These are phyloP conservation scores for Neolamprologus hecqui DNA, from an alignment of 2,113 vertebrate species.

Conservation along the genomic window DNA sequence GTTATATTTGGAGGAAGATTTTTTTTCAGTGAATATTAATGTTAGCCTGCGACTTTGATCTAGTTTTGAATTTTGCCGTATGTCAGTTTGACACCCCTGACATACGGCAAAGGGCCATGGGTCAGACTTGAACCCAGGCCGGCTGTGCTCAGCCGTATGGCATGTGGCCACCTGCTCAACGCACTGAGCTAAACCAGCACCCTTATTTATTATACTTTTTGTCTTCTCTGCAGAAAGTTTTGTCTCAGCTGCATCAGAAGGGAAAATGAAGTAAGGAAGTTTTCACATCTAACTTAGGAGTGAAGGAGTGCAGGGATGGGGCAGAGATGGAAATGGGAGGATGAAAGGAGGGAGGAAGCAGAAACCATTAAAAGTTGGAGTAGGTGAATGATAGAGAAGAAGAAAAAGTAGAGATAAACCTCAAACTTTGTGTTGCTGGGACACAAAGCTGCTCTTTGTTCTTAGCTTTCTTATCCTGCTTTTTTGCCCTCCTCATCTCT, in stretches of 20 bases:
- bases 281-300: background rate
- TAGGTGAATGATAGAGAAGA: background rate
- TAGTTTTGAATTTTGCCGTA: too few species aligned
- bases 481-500: background rate
- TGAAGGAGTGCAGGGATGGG: background rate
- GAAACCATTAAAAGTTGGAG: background rate
- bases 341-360: background rate
- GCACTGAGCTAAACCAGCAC: background rate
- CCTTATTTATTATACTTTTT: background rate
- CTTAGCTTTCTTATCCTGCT: background rate
- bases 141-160: background rate
- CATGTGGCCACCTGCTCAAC: background rate
- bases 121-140: background rate
- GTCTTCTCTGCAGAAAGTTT: background rate
- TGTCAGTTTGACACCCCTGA: background rate
- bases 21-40: too few species aligned
- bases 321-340: background rate
- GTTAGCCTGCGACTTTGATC: too few species aligned
- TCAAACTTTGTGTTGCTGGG: background rate
- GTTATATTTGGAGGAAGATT: too few species aligned
- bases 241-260: background rate
- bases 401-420: background rate
- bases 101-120: background rate
- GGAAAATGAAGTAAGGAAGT: background rate
- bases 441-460: background rate